phyloP scores from a whole-genome alignment of 2,797 vertebrate species.

The Tokudaia muenninki region DNA sequence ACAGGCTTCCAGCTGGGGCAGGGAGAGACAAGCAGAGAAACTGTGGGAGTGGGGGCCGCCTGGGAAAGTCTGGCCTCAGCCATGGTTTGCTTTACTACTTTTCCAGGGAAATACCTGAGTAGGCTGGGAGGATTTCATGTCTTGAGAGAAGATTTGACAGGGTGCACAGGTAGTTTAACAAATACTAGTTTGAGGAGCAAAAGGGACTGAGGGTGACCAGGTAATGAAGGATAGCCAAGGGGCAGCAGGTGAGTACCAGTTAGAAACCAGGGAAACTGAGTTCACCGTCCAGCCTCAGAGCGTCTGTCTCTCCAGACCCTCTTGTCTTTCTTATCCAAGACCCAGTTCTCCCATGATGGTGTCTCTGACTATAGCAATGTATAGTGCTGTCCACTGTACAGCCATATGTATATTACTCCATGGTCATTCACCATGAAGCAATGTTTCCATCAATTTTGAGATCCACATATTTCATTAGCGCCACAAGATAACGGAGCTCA shows the following conservation, averaged over 20 bases:
- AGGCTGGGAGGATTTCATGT: not conserved
- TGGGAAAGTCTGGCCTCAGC: slow-evolving; percentile 79
- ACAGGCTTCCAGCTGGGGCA: slow-evolving; percentile 95
- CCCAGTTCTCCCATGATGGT: slow-evolving; percentile 17
- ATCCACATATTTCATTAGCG: not conserved
- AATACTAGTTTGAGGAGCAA: slow-evolving; percentile 28
- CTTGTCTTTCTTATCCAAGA: slow-evolving; percentile 8
- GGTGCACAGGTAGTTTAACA: not conserved
- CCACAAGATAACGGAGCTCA: not conserved
- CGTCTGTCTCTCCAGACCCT: slow-evolving; percentile 47
- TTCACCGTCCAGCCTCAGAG: slow-evolving; percentile 5
- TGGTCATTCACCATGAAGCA: not conserved
- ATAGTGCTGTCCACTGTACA: not conserved
- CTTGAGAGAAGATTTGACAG: slow-evolving; percentile 42
- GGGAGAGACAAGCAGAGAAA: slow-evolving; percentile 76
- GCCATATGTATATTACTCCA: too few relatives aligned
- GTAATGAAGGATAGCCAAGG: slow-evolving; percentile 30
- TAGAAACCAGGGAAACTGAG: not conserved
- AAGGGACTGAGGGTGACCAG: not conserved
- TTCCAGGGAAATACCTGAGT: not conserved
- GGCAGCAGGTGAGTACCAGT: not conserved
- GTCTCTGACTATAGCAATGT: not conserved
- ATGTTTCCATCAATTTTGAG: not conserved
- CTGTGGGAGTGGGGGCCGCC: slow-evolving; percentile 68
- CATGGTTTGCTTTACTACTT: not conserved